These are phyloP conservation scores for Caenorhabditis becei DNA, from an alignment of 2,888 invertebrate genomes.

Conservation along the genomic window DNA sequence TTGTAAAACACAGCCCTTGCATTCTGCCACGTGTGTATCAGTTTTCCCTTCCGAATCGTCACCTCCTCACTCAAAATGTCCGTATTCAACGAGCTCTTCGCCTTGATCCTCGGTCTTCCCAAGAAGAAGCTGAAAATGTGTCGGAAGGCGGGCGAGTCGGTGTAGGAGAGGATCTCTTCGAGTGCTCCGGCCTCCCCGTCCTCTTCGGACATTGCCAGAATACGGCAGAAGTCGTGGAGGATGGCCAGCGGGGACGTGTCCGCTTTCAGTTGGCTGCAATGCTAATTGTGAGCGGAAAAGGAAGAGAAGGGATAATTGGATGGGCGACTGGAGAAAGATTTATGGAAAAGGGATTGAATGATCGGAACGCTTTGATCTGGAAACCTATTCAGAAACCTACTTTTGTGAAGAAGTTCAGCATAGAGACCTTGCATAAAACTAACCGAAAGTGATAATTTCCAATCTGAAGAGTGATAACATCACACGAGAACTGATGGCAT, in stretches of 20 bases:
- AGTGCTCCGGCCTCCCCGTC: constrained; percentile 14
- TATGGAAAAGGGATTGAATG: neutral
- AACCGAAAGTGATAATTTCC: constrained; percentile 63
- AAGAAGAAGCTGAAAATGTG: constrained; percentile 56
- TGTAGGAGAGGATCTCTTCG: constrained; percentile 45
- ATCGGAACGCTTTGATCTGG: too few species aligned
- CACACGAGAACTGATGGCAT: constrained; percentile 59
- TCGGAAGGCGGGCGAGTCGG: constrained; percentile 52
- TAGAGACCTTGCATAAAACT: neutral
- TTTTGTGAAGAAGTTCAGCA: too few species aligned
- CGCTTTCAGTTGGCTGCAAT: constrained; percentile 55
- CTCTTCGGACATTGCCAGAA: constrained; percentile 54
- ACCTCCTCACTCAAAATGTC: constrained; percentile 68
- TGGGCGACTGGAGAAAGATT: neutral
- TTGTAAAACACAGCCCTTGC: constrained; percentile 67
- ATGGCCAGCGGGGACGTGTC: constrained; percentile 53
- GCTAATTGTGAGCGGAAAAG: neutral
- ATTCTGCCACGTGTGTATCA: constrained; percentile 68
- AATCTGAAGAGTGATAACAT: constrained; percentile 56
- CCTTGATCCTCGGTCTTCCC: constrained; percentile 43
- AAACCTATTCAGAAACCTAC: too few species aligned
- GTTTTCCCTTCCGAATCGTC: constrained; percentile 63
- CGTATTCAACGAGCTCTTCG: constrained; percentile 43
- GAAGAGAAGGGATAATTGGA: neutral
- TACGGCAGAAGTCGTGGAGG: constrained; percentile 56